Conservation (phyloP, 2,888 invertebrate genomes). For the Ennomos erosarius region DNA sequence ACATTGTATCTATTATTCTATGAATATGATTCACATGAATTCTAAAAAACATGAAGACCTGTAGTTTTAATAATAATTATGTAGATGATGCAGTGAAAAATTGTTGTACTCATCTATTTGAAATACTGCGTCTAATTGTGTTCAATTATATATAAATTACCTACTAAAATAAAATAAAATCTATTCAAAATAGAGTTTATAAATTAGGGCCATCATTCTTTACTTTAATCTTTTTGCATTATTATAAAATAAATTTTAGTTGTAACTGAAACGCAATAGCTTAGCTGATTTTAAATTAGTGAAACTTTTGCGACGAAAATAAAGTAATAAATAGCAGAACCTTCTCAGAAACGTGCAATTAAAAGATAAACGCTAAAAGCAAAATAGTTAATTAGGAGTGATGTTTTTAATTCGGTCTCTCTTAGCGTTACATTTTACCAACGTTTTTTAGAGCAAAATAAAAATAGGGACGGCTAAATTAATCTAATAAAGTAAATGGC, state of each 20-base stretch:
- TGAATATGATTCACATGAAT: slow-evolving; percentile 2
- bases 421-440: slow-evolving; percentile 14
- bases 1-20: slow-evolving; percentile 1
- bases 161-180: too few species aligned
- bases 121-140: too few species aligned
- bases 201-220: too few species aligned
- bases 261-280: neutral
- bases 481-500: slow-evolving; percentile 19
- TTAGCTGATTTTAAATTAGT: slow-evolving; percentile 1
- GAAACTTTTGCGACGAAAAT: slow-evolving; percentile 21
- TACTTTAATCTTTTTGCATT: too few species aligned
- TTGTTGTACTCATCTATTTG: too few species aligned
- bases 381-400: slow-evolving; percentile 30
- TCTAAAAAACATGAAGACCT: neutral
- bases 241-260: too few species aligned
- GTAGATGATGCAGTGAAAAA: too few species aligned
- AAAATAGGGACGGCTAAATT: slow-evolving; percentile 24
- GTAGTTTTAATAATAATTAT: too few species aligned
- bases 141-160: too few species aligned
- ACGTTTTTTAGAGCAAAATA: slow-evolving; percentile 13
- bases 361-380: slow-evolving; percentile 30
- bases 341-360: slow-evolving; percentile 22
- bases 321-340: slow-evolving; percentile 16
- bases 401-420: slow-evolving; percentile 23
- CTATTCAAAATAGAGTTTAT: too few species aligned